These are phyloP conservation scores for Ellobius talpinus DNA, from an alignment of 2,113 vertebrate genomes.

Conservation along the genomic window DNA sequence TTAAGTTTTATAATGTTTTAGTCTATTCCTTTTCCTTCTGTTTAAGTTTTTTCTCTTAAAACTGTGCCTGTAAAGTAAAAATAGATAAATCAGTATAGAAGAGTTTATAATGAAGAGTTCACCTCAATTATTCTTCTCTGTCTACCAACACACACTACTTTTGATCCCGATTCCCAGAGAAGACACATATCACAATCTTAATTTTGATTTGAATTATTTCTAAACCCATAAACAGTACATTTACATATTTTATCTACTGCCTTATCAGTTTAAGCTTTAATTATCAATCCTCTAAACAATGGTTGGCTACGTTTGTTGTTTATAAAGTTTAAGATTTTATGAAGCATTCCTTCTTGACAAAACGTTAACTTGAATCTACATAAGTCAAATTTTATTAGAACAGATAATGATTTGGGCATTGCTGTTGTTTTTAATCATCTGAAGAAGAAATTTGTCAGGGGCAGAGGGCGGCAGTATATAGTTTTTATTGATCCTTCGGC, in stretches of 20 bases:
- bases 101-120: neutral
- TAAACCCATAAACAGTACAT: neutral
- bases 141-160: neutral
- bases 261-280: neutral
- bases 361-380: neutral
- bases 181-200: neutral
- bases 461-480: neutral
- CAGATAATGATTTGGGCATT: neutral
- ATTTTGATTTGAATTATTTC: neutral
- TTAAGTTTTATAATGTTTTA: neutral
- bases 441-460: neutral
- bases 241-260: neutral
- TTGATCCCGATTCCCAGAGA: neutral
- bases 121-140: neutral
- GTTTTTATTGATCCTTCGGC: conserved; percentile 9
- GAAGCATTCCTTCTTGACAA: neutral
- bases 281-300: neutral
- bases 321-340: neutral
- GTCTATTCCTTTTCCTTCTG: neutral
- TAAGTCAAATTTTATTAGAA: neutral
- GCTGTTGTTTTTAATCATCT: neutral
- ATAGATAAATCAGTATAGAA: neutral
- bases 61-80: neutral
- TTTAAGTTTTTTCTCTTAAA: neutral
- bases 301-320: neutral